phyloP scores from a whole-genome alignment of 2,113 vertebrate species.

The Platycercus adscitus region DNA sequence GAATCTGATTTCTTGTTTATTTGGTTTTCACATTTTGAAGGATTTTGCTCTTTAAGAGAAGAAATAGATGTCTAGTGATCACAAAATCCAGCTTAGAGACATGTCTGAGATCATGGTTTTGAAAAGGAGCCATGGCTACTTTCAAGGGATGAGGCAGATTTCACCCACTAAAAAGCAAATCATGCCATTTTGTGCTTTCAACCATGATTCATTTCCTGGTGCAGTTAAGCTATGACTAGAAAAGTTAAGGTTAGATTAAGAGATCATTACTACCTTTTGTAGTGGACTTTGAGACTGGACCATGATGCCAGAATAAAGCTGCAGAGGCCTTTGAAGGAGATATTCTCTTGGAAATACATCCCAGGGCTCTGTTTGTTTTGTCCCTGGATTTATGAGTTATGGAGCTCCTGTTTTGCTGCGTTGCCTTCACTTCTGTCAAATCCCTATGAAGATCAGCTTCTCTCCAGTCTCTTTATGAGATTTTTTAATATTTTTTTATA shows the following conservation, averaged over 20 bases:
- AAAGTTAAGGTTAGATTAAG: conserved; percentile 8
- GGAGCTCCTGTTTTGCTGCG: neutral
- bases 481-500: neutral
- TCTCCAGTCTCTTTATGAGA: neutral
- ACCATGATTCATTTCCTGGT: neutral
- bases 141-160: conserved; percentile 24
- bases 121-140: neutral
- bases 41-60: neutral
- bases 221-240: neutral
- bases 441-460: neutral
- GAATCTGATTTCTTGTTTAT: conserved; percentile 28
- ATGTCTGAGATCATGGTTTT: conserved; percentile 35
- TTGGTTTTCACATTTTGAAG: conserved; percentile 9
- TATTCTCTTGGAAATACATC: neutral
- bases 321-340: neutral
- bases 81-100: conserved; percentile 28
- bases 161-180: conserved; percentile 4
- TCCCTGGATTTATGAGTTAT: neutral
- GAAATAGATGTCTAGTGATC: conserved; percentile 6
- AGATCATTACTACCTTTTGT: neutral
- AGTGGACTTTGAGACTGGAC: neutral
- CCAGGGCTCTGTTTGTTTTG: neutral
- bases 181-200: neutral
- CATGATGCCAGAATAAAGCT: neutral
- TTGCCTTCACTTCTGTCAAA: neutral